phyloP scores from a whole-genome alignment of 2,113 vertebrate genomes.

The Nothoprocta pentlandii region DNA sequence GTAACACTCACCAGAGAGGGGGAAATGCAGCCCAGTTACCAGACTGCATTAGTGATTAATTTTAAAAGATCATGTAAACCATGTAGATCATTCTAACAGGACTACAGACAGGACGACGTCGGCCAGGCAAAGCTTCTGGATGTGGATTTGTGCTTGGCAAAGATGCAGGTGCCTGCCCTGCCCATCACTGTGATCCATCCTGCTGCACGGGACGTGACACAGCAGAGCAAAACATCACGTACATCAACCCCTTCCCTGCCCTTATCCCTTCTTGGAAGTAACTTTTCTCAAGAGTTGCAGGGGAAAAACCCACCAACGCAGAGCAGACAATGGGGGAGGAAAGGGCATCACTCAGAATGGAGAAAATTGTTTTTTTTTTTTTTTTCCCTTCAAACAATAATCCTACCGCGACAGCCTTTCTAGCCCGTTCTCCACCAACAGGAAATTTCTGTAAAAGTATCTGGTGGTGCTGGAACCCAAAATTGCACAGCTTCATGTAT shows the following conservation, averaged over 20 bases:
- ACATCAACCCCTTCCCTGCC: background rate
- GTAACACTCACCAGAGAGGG: background rate
- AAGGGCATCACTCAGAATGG: background rate
- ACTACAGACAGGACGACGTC: background rate
- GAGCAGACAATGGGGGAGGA: background rate
- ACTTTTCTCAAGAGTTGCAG: rapidly evolving
- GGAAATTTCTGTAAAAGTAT: slow-evolving; percentile 53
- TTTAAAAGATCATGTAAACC: background rate
- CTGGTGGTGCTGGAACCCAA: slow-evolving; percentile 31
- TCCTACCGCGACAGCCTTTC: background rate
- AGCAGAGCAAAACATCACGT: background rate
- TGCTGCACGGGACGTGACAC: background rate
- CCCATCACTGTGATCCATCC: background rate
- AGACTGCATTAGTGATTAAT: background rate
- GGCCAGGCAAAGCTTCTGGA: background rate
- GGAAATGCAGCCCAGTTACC: background rate
- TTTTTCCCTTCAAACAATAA: slow-evolving; percentile 6
- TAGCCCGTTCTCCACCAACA: slow-evolving; percentile 35
- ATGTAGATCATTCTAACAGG: rapidly evolving
- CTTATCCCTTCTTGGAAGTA: background rate
- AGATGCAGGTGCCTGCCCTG: rapidly evolving
- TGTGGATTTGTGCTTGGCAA: background rate
- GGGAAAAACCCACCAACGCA: background rate
- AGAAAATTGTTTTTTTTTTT: background rate
- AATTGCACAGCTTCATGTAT: background rate